These are phyloP conservation scores for Mobula birostris DNA, from an alignment of 2,113 vertebrate species.

Conservation along the genomic window DNA sequence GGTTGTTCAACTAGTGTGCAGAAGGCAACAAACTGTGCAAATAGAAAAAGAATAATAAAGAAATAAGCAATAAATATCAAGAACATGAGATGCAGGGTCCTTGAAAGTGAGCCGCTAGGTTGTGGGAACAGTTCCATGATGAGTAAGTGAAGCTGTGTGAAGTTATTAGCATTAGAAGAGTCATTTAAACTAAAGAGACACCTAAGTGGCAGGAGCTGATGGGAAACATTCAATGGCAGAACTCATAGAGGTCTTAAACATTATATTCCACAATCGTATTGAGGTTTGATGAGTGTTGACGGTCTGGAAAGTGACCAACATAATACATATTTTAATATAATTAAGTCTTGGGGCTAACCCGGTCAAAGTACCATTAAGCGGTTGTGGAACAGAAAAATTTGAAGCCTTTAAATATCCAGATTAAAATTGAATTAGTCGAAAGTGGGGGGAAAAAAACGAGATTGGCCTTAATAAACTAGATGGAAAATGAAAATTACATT, in stretches of 20 bases:
- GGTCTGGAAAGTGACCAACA: not conserved
- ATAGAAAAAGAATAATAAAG: too few relatives aligned
- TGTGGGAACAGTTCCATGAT: too few relatives aligned
- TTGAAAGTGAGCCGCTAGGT: too few relatives aligned
- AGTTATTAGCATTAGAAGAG: not conserved
- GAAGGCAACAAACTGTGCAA: too few relatives aligned
- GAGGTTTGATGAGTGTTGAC: not conserved
- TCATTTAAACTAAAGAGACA: not conserved
- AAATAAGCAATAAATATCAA: too few relatives aligned
- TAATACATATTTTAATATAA: not conserved
- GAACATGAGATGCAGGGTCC: too few relatives aligned
- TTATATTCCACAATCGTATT: not conserved
- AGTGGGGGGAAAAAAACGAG: not conserved
- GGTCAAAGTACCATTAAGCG: not conserved
- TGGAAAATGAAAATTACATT: not conserved
- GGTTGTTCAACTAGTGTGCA: too few relatives aligned
- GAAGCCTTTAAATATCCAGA: not conserved
- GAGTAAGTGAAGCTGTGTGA: too few relatives aligned
- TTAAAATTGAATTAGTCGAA: not conserved
- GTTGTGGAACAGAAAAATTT: not conserved
- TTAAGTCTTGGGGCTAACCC: not conserved
- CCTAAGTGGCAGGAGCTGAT: not conserved
- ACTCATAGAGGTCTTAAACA: not conserved
- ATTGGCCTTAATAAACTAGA: not conserved
- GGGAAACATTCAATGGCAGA: not conserved